These are phyloP conservation scores for Sebastes itinus DNA, from an alignment of 2,797 vertebrate genomes.

Conservation along the genomic window DNA sequence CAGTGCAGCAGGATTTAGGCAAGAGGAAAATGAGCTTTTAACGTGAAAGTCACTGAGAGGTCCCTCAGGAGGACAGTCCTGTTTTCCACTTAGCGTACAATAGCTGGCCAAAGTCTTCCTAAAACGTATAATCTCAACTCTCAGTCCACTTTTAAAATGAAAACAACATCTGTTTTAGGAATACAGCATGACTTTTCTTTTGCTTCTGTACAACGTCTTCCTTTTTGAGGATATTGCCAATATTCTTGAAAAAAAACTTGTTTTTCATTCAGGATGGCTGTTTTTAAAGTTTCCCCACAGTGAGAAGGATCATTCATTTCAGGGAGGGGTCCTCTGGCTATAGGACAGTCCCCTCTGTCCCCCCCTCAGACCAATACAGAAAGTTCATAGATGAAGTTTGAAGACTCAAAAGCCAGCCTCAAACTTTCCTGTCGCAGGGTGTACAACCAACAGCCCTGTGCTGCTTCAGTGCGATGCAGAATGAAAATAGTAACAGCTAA, in stretches of 20 bases:
- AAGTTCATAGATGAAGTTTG: slow-evolving; percentile 38
- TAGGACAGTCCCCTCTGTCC: slow-evolving; percentile 21
- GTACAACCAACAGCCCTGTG: slow-evolving; percentile 55
- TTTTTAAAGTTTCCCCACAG: slow-evolving; percentile 13
- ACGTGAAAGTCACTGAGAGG: slow-evolving; percentile 57
- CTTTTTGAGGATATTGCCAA: slow-evolving; percentile 29
- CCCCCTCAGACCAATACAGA: slow-evolving; percentile 15
- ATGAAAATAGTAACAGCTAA: slow-evolving; percentile 82
- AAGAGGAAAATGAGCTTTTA: slow-evolving; percentile 61
- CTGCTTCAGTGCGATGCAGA: slow-evolving; percentile 55
- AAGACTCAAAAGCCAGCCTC: slow-evolving; percentile 48
- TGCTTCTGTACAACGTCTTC: neutral
- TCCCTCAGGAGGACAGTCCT: slow-evolving; percentile 51
- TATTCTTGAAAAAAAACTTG: slow-evolving; percentile 4
- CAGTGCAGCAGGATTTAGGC: slow-evolving; percentile 49
- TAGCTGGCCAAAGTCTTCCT: slow-evolving; percentile 25
- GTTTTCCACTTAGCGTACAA: slow-evolving; percentile 49
- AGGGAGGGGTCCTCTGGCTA: slow-evolving; percentile 25
- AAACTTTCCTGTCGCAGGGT: slow-evolving; percentile 74
- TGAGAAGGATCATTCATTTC: slow-evolving; percentile 23
- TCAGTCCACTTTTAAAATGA: slow-evolving; percentile 4
- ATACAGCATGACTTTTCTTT: neutral
- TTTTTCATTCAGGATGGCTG: slow-evolving; percentile 17
- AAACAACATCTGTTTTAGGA: slow-evolving; percentile 54
- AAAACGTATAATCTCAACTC: slow-evolving; percentile 32